These are phyloP conservation scores for Hyles lineata DNA, from an alignment of 2,888 invertebrate species.

Conservation along the genomic window DNA sequence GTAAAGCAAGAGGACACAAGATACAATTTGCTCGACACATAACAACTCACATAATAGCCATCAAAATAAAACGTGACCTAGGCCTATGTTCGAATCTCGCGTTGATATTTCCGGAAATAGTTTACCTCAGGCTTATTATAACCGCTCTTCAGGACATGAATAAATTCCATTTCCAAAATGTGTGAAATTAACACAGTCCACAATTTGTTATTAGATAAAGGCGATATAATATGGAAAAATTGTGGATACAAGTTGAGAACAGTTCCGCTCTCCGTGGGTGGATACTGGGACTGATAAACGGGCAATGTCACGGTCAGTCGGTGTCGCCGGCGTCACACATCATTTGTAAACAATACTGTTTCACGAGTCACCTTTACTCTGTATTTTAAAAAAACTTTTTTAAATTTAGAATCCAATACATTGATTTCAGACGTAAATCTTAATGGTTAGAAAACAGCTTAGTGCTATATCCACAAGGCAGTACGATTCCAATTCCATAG, in stretches of 20 bases:
- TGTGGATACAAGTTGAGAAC: too few relatives aligned
- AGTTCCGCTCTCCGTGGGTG: neutral
- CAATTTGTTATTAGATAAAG: too few relatives aligned
- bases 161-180: too few relatives aligned
- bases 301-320: slow-evolving; percentile 12
- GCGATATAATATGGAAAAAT: too few relatives aligned
- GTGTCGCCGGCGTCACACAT: neutral
- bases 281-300: slow-evolving; percentile 2
- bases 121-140: too few relatives aligned
- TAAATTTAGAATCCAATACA: too few relatives aligned
- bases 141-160: too few relatives aligned
- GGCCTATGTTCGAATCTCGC: too few relatives aligned
- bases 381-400: neutral
- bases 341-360: neutral
- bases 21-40: neutral
- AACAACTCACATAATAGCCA: neutral
- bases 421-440: neutral
- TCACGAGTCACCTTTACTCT: neutral
- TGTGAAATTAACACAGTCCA: too few relatives aligned
- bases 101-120: too few relatives aligned
- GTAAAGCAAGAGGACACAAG: neutral
- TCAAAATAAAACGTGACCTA: neutral
- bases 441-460: neutral
- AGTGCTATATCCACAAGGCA: neutral
- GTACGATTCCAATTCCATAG: neutral